These are phyloP conservation scores for Vanessa cardui DNA, from an alignment of 2,888 invertebrate species.

Conservation along the genomic window DNA sequence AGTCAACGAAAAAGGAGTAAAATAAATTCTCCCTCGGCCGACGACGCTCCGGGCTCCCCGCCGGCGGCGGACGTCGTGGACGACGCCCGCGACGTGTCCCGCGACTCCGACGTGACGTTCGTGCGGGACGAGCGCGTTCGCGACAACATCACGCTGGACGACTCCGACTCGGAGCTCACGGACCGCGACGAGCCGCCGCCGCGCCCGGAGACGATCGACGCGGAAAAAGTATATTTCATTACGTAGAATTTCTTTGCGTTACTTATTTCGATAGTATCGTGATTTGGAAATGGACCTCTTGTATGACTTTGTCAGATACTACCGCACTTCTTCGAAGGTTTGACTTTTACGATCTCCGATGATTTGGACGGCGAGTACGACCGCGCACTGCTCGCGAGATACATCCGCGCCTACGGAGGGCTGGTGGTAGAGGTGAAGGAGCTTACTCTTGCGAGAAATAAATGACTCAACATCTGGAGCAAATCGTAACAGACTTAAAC, in stretches of 20 bases:
- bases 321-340: conserved; percentile 74
- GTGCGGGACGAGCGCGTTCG: conserved; percentile 50
- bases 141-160: conserved; percentile 31
- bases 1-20: conserved; percentile 47
- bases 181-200: conserved; percentile 25
- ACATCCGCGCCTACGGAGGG: conserved; percentile 84
- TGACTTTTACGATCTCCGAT: conserved; percentile 70
- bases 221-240: conserved; percentile 11
- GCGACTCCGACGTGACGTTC: conserved; percentile 44
- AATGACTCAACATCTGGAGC: neutral
- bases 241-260: no score
- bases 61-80: conserved; percentile 9
- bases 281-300: no score
- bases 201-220: conserved; percentile 14
- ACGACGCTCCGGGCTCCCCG: conserved; percentile 25
- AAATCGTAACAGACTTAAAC: no score
- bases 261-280: no score
- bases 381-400: conserved; percentile 62
- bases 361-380: conserved; percentile 53
- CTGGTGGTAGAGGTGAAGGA: conserved; percentile 28
- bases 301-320: conserved; percentile 45
- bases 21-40: conserved; percentile 11
- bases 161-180: conserved; percentile 34
- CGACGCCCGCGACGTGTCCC: conserved; percentile 22
- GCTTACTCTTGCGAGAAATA: conserved; percentile 42